These are phyloP conservation scores for Drosophila ambigua DNA, from an alignment of 1,140 invertebrate genomes.

Conservation along the genomic window DNA sequence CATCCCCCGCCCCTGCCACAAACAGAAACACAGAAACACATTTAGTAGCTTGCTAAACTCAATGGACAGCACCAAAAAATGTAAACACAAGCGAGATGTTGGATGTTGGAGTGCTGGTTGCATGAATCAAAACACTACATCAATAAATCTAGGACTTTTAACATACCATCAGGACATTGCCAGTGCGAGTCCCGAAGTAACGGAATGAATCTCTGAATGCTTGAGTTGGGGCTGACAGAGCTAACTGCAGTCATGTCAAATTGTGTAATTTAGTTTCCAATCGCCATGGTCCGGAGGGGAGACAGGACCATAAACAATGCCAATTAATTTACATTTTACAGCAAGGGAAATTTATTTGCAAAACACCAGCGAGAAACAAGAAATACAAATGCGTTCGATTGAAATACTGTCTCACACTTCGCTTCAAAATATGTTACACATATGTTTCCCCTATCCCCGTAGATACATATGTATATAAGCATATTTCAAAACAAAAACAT, in stretches of 20 bases:
- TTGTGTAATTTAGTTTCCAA: slow-evolving; percentile 15
- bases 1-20: neutral
- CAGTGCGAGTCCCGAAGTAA: neutral
- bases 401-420: neutral
- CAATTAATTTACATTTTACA: slow-evolving; percentile 49
- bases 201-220: neutral
- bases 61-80: slow-evolving; percentile 11
- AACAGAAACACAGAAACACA: neutral
- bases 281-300: neutral
- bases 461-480: no score
- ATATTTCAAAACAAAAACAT: slow-evolving; percentile 16
- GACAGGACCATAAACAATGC: slow-evolving; percentile 24
- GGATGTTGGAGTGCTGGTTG: neutral
- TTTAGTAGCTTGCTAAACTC: slow-evolving; percentile 1
- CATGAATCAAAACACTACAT: slow-evolving; percentile 57
- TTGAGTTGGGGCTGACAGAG: neutral
- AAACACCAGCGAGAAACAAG: neutral
- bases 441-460: neutral
- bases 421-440: no score
- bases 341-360: slow-evolving; percentile 45
- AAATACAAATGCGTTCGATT: slow-evolving; percentile 9
- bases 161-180: slow-evolving; percentile 55
- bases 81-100: slow-evolving; percentile 16
- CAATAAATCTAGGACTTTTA: slow-evolving; percentile 68
- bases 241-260: slow-evolving; percentile 32